Conservation (phyloP, 2,113 vertebrate genomes). For the Dissostichus mawsoni region DNA sequence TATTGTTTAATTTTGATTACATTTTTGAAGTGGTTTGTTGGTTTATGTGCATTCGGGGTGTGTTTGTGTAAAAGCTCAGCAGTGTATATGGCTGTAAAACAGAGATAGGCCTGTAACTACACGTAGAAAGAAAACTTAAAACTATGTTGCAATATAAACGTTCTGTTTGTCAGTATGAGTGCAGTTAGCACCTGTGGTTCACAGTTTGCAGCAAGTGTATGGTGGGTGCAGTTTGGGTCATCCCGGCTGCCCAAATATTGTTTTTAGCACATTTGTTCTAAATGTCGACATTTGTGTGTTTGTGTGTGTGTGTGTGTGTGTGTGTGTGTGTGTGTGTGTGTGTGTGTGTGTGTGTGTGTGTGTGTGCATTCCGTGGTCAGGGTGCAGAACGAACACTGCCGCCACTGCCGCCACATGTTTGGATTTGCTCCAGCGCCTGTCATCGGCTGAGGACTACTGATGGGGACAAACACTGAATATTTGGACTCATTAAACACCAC, state of each 20-base stretch:
- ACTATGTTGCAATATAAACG: background rate
- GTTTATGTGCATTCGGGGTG: background rate
- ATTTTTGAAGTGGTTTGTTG: background rate
- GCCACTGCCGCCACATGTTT: slow-evolving; percentile 47
- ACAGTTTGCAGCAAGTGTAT: background rate
- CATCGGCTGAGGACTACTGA: slow-evolving; percentile 23
- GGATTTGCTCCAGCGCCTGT: slow-evolving; percentile 44
- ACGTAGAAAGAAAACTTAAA: background rate
- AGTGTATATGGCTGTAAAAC: background rate
- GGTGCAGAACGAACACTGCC: background rate
- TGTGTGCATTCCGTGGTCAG: background rate
- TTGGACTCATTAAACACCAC: slow-evolving; percentile 29
- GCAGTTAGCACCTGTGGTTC: no score
- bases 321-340: slow-evolving; percentile 8
- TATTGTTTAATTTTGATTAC: background rate
- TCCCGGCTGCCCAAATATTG: slow-evolving; percentile 13
- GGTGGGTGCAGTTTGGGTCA: background rate
- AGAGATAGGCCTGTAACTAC: background rate
- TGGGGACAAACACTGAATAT: slow-evolving; percentile 37
- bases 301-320: slow-evolving; percentile 10
- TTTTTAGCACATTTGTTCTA: slow-evolving; percentile 21
- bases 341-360: slow-evolving; percentile 14
- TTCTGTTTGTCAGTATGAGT: background rate
- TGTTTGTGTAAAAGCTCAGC: background rate
- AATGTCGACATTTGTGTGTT: background rate